Conservation (phyloP, 2,888 invertebrate genomes). For the Drosophila infuscata region DNA sequence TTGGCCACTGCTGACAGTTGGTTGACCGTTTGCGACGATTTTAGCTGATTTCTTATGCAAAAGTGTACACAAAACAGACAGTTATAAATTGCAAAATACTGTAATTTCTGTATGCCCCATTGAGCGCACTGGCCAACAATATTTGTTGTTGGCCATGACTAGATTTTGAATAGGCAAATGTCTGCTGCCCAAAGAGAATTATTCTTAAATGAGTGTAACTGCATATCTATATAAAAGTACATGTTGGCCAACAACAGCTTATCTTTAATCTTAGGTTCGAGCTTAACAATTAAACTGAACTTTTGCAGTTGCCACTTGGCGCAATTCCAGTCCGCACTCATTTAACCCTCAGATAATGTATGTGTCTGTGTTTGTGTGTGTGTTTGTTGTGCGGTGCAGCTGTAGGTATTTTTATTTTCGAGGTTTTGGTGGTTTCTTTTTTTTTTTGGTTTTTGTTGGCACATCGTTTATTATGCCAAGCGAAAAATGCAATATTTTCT, state of each 20-base stretch:
- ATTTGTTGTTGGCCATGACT: not conserved
- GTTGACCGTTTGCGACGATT: slow-evolving; percentile 61
- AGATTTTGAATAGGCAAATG: not conserved
- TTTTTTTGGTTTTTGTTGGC: slow-evolving; percentile 68
- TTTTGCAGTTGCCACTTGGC: slow-evolving; percentile 13
- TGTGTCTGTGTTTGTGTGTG: slow-evolving; percentile 17
- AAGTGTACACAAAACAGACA: slow-evolving; percentile 31
- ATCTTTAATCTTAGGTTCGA: not conserved
- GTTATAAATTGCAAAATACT: slow-evolving; percentile 48
- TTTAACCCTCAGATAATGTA: slow-evolving; percentile 15
- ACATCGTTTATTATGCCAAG: slow-evolving; percentile 84
- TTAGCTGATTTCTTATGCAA: slow-evolving; percentile 54
- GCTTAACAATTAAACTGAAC: slow-evolving; percentile 29
- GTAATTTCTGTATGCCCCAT: slow-evolving; percentile 32
- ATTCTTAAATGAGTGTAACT: not conserved
- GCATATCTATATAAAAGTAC: not conserved
- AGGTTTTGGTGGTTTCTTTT: slow-evolving; percentile 72
- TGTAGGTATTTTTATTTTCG: slow-evolving; percentile 47
- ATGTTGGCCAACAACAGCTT: not conserved
- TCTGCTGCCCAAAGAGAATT: not conserved
- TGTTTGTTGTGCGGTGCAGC: slow-evolving; percentile 52
- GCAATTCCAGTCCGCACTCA: slow-evolving; percentile 17
- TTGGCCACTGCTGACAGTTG: slow-evolving; percentile 66
- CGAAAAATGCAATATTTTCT: slow-evolving; percentile 81
- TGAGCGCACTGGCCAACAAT: slow-evolving; percentile 21